These are phyloP conservation scores for Epistrophella euchroma DNA, from an alignment of 2,888 invertebrate genomes.

Conservation along the genomic window DNA sequence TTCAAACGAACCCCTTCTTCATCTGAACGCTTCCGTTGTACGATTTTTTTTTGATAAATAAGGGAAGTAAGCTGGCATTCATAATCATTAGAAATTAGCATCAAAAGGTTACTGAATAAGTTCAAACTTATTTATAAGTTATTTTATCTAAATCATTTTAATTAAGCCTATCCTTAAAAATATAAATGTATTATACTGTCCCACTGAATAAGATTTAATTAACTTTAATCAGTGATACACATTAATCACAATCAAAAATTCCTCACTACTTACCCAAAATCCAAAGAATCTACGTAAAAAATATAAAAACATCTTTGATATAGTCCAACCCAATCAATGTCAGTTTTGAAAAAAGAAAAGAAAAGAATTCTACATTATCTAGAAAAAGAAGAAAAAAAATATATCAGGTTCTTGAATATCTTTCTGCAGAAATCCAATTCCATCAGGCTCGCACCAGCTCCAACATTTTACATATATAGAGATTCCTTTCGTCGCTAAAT, in stretches of 20 bases:
- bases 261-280: slow-evolving; percentile 26
- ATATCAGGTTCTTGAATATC: slow-evolving; percentile 56
- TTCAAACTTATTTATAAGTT: not conserved
- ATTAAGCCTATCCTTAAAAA: not conserved
- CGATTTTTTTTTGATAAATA: not conserved
- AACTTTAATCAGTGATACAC: slow-evolving; percentile 45
- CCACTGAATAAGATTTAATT: slow-evolving; percentile 9
- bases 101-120: not conserved
- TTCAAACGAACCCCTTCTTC: too few species aligned
- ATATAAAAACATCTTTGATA: slow-evolving; percentile 7
- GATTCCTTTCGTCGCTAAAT: slow-evolving; percentile 57
- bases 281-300: not conserved
- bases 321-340: slow-evolving; percentile 49
- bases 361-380: slow-evolving; percentile 1
- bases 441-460: not conserved
- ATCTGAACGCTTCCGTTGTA: too few species aligned
- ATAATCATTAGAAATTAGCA: not conserved
- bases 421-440: slow-evolving; percentile 66
- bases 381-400: not conserved
- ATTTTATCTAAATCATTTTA: not conserved
- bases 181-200: not conserved
- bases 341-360: not conserved
- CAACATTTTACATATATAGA: not conserved
- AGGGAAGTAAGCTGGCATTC: too few species aligned
- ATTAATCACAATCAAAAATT: slow-evolving; percentile 68